Base-by-base conservation (phyloP, 2,113 vertebrate genomes). In the Chionodraco myersi region DNA sequence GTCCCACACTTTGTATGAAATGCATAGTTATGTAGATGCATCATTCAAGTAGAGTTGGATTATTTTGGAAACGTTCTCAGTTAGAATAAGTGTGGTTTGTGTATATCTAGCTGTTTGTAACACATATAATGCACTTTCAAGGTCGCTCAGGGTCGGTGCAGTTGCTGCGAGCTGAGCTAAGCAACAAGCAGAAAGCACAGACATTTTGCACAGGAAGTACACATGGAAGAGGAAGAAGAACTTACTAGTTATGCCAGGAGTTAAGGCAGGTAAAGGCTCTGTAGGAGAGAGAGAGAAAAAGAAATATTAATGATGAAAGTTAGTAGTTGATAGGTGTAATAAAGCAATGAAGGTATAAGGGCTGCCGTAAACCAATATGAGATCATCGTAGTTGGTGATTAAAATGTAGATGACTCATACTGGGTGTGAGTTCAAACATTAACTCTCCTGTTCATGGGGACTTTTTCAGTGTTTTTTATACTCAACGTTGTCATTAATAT, bases 221-320 rank as follows among this genome's bases (percentile, higher is more conserved):
- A 90, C 66, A 56, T 45, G 58, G 60, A 83, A 75, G n/a, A 80
- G 75, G 72, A 77, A 88, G 94, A 91, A 71, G 91, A 89, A 94
- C 95, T 95, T 90, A 95, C 95, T 96, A 59, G 89, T 93, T 90
- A 96, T 95, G 94, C 96, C 96, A 82, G 97, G 96, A 86, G 96
- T 96, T 86, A 98, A 97, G 80, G 97, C 97, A 52, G 96, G 95
- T 82, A 97, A 96, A 75, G 97, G 97, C 91, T 97, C 98, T 99
- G 95, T 53, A 95, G 93, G 68, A 75, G 30, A 89, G 30, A 80
- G 30, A 30, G 14, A 70, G 10, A 75, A 12, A 63, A 14, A 45
- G 14, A 52, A 67, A 45, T 65, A 65, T 88, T 61, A 84, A 0
- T 52, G 10, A 36, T 64, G 45, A 68, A 36, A 48, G 34, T 51